Evolutionary conservation across 2,888 invertebrate species (phyloP).

Genomic region (Campopleginae sp.): DNA sequence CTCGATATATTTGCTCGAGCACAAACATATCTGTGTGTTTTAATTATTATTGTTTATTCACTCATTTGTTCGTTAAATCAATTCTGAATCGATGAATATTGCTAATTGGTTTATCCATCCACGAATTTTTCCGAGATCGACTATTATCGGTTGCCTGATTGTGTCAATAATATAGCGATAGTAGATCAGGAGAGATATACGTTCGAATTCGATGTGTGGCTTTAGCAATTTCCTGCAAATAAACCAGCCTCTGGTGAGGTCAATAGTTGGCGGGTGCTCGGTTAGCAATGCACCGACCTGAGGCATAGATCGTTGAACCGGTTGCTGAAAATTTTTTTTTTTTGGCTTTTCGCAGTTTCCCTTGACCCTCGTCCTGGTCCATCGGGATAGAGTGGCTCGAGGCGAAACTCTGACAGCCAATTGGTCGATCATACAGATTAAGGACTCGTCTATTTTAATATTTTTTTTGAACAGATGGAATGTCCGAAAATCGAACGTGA

Average conservation of each 20-base stretch:
- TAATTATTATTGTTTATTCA: neutral
- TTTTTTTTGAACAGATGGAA: no score
- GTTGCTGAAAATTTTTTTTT: neutral
- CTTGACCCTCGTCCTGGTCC: neutral
- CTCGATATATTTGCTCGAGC: conserved; percentile 35
- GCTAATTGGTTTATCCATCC: neutral
- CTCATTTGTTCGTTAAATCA: neutral
- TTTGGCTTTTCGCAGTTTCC: neutral
- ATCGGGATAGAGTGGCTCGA: neutral
- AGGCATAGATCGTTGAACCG: neutral
- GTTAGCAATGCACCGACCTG: no score
- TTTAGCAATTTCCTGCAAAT: neutral
- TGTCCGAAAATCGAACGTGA: no score
- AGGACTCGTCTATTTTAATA: no score
- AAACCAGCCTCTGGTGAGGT: neutral
- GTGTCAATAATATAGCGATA: neutral
- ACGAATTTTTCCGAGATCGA: neutral
- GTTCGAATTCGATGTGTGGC: neutral
- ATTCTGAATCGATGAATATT: neutral
- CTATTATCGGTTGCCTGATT: neutral
- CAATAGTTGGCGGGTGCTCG: neutral
- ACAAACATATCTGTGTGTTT: neutral
- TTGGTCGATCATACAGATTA: no score
- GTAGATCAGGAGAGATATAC: neutral
- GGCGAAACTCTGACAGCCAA: neutral